Base-by-base conservation (phyloP, 2,113 vertebrate genomes). In the Sander vitreus region DNA sequence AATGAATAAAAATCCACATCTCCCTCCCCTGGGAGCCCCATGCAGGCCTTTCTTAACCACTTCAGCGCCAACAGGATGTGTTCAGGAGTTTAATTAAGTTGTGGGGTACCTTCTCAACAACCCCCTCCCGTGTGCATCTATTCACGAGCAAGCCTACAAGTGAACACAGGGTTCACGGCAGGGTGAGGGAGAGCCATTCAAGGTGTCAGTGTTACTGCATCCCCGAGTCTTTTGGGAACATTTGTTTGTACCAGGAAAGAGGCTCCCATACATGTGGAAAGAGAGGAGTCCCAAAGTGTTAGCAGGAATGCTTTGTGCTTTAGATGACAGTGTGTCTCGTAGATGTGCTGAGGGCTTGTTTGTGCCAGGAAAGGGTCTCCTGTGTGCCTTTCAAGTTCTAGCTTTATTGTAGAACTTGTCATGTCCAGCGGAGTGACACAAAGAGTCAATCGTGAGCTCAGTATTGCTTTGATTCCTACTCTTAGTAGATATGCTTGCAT, bases 41-140 rank as follows among this genome's bases (percentile, higher is more conserved):
- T 65, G 64, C 39, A 21, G 76, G 33, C 77, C 86, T 78, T 50
- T 48, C 68, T 84, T 79, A 75, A 85, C 86, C 80, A 39, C 48
- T 76, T 66, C 72, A 19, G 23, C 2, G 0, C 69, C 68, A 21
- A 65, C 55, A 39, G 81, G 65, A 86, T 51, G 43, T 88, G 85
- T 75, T 88, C 81, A 64, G 85, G 65, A 76, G 79, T 81, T 93
- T 91, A 92, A 93, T 93, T 80, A 92, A 89, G 89, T 82, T n/a
- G 76, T 73, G 55, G 36, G 66, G 23, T 65, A 50, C 25, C 43
- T 80, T 86, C 77, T 58, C 33, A 53, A 45, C 50, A 54, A 70
- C 83, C 73, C 76, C 64, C 45, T 19, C 48, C 50, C 16, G 6
- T 63, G 58, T 73, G 65, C 55, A 15, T 87, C 90, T 81, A 90